Evolutionary conservation across 1,140 invertebrate species (phyloP).

Genomic region (Trichonephila clavipes): DNA sequence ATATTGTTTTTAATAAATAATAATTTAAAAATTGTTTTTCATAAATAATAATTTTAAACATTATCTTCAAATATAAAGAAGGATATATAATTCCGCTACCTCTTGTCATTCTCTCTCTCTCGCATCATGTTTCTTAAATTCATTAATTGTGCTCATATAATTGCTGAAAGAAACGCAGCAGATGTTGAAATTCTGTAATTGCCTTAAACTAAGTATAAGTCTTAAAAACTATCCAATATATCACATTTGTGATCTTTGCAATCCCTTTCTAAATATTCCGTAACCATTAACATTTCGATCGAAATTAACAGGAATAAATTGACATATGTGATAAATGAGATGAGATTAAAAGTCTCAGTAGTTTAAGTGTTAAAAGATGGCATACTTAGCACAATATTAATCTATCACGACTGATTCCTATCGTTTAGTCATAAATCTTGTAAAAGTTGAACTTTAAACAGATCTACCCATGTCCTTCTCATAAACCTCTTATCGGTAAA

Average conservation of each 20-base stretch:
- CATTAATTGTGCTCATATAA: too few relatives aligned
- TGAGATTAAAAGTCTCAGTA: slow-evolving; percentile 24
- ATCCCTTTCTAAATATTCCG: neutral
- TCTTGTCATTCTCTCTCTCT: too few relatives aligned
- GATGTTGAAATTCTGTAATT: too few relatives aligned
- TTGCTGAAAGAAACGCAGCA: too few relatives aligned
- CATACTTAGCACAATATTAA: slow-evolving; percentile 4
- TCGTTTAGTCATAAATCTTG: slow-evolving; percentile 7
- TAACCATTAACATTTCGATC: neutral
- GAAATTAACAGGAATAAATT: neutral
- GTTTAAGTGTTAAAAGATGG: slow-evolving; percentile 7
- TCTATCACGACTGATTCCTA: neutral
- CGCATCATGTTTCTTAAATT: too few relatives aligned
- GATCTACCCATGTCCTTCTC: neutral
- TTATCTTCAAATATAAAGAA: too few relatives aligned
- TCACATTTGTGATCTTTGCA: neutral
- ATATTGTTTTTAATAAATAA: too few relatives aligned
- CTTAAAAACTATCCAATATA: too few relatives aligned
- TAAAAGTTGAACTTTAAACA: neutral
- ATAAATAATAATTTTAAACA: too few relatives aligned
- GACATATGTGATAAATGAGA: slow-evolving; percentile 13
- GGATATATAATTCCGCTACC: too few relatives aligned
- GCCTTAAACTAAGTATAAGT: too few relatives aligned
- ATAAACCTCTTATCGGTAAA: neutral
- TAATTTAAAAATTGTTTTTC: too few relatives aligned